A percentile compares a stretch with the other conserved stretches of the same genome.
Conservation (phyloP, 2,113 vertebrate species). For the Zingel zingel region DNA sequence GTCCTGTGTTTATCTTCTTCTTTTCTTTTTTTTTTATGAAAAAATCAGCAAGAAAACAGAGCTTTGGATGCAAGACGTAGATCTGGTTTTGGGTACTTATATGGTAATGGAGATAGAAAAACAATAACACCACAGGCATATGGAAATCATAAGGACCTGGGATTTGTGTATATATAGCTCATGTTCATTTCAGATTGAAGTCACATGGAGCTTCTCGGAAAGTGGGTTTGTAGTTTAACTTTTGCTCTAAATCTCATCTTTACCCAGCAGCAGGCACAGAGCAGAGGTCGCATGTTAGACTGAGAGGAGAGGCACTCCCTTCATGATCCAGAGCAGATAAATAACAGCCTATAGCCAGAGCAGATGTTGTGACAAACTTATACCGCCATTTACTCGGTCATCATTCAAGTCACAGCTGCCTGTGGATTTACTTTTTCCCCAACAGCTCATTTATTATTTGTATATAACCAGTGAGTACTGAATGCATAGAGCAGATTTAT, state of each 20-base stretch:
- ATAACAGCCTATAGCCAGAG: constrained; percentile 55
- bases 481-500: constrained; percentile 47
- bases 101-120: constrained; percentile 78
- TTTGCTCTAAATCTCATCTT: constrained; percentile 73
- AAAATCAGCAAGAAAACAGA: constrained; percentile 50
- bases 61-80: constrained; percentile 44
- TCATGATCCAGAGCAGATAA: constrained; percentile 56
- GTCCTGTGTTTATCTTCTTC: constrained; percentile 46
- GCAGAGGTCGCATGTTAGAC: constrained; percentile 62
- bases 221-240: constrained; percentile 69
- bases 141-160: constrained; percentile 83
- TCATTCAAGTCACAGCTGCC: constrained; percentile 62
- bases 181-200: constrained; percentile 79
- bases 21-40: constrained; percentile 42
- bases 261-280: constrained; percentile 71
- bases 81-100: constrained; percentile 59
- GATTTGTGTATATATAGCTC: constrained; percentile 77
- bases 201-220: constrained; percentile 74
- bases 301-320: constrained; percentile 59
- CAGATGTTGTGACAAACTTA: constrained; percentile 66
- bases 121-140: constrained; percentile 80
- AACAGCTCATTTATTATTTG: constrained; percentile 63
- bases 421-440: constrained; percentile 53
- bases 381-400: constrained; percentile 51
- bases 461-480: constrained; percentile 37